A percentile compares a stretch with the other conserved stretches of the same genome.
phyloP scores from a whole-genome alignment of 2,888 invertebrate species.

The Merodon equestris region DNA sequence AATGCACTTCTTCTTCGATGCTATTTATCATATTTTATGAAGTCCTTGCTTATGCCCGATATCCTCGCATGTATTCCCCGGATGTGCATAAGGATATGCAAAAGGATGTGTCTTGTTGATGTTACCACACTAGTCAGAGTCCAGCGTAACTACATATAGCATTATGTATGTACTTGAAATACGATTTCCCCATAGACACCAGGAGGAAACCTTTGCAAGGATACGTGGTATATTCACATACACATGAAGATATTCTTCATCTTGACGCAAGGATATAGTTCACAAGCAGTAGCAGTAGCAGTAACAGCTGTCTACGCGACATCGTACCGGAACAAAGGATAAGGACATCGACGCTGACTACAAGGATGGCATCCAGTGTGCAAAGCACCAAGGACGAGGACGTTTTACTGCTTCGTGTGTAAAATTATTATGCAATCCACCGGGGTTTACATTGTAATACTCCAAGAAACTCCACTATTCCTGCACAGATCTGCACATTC shows the following conservation, averaged over 20 bases:
- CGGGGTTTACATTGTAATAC: constrained; percentile 30
- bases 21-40: constrained; percentile 66
- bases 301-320: too few relatives aligned
- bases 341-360: neutral
- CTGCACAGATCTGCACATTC: neutral
- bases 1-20: constrained; percentile 44
- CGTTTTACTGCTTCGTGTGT: constrained; percentile 30
- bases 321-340: constrained; percentile 3
- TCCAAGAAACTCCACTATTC: too few relatives aligned
- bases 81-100: constrained; percentile 48
- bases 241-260: neutral
- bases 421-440: constrained; percentile 52
- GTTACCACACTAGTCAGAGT: constrained; percentile 21
- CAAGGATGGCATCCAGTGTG: too few relatives aligned
- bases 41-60: constrained; percentile 41
- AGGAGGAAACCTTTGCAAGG: constrained; percentile 45
- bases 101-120: constrained; percentile 36
- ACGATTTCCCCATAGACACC: constrained; percentile 53
- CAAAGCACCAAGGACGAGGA: constrained; percentile 24
- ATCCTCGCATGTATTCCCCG: constrained; percentile 8
- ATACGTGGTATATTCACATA: constrained; percentile 22
- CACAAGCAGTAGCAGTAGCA: constrained; percentile 6
- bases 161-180: constrained; percentile 41
- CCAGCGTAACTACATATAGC: constrained; percentile 20
- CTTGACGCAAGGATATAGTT: constrained; percentile 17